Evolutionary conservation across 2,888 invertebrate species (phyloP).

Genomic region (Chrysolina haemoptera): DNA sequence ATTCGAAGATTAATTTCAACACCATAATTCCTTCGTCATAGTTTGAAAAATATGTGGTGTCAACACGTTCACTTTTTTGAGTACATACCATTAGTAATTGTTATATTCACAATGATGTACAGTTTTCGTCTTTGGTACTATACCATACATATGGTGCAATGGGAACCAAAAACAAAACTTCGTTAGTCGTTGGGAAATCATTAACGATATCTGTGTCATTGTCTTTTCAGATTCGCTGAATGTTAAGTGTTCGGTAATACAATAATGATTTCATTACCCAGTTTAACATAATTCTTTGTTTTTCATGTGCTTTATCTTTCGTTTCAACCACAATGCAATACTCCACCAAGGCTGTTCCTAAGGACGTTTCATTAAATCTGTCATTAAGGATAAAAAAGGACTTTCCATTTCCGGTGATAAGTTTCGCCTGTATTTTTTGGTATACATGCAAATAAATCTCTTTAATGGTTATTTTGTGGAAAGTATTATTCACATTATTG

Average conservation of each 20-base stretch:
- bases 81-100: background rate
- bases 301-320: slow-evolving; percentile 5
- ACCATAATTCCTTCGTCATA: background rate
- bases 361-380: background rate
- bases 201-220: slow-evolving; percentile 10
- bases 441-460: too few species aligned
- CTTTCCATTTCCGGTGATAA: background rate
- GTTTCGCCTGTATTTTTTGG: too few species aligned
- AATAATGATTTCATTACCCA: slow-evolving; percentile 2
- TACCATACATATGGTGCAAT: background rate
- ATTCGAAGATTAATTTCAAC: background rate
- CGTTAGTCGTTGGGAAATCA: background rate
- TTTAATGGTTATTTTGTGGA: too few species aligned
- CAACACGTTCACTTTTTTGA: background rate
- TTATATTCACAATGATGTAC: background rate
- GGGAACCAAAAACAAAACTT: slow-evolving; percentile 9
- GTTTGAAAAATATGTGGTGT: background rate
- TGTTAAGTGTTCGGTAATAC: background rate
- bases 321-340: background rate
- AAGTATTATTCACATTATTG: too few species aligned
- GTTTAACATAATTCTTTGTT: background rate
- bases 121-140: background rate
- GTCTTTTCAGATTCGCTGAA: slow-evolving; percentile 6
- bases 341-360: background rate
- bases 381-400: background rate